These are phyloP conservation scores for Monomorium pharaonis DNA, from an alignment of 1,140 invertebrate species.

Conservation along the genomic window DNA sequence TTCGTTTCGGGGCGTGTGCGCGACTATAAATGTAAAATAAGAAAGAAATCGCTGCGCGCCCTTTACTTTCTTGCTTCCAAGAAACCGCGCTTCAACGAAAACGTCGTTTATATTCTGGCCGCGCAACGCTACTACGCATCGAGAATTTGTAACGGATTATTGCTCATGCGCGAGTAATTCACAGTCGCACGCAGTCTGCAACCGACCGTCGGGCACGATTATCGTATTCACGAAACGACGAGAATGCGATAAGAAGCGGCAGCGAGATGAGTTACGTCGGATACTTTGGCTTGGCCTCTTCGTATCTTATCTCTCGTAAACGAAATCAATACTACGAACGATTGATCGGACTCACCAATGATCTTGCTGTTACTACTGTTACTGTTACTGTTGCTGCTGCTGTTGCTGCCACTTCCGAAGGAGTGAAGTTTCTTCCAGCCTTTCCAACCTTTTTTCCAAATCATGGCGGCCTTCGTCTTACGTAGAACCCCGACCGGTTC, in stretches of 20 bases:
- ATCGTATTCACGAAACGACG: slow-evolving; percentile 7
- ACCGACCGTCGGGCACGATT: background rate
- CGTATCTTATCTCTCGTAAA: background rate
- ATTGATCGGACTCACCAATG: slow-evolving; percentile 72
- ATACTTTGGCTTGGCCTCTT: background rate
- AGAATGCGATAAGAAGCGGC: background rate
- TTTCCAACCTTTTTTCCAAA: slow-evolving; percentile 88
- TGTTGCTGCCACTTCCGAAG: slow-evolving; percentile 88
- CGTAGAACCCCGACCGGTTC: slow-evolving; percentile 71
- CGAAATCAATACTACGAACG: background rate
- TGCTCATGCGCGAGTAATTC: slow-evolving; percentile 12
- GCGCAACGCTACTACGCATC: slow-evolving; percentile 54
- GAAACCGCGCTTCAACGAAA: slow-evolving; percentile 16
- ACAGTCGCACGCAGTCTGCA: background rate
- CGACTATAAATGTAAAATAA: background rate
- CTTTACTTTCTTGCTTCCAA: slow-evolving; percentile 29
- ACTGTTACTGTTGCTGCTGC: slow-evolving; percentile 87
- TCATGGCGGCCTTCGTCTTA: slow-evolving; percentile 82
- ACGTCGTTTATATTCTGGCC: slow-evolving; percentile 54
- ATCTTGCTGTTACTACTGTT: slow-evolving; percentile 87
- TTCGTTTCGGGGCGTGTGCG: background rate
- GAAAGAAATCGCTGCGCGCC: background rate
- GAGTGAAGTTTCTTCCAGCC: slow-evolving; percentile 91
- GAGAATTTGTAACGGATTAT: slow-evolving; percentile 65
- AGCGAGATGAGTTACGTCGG: background rate